Conservation (phyloP, 2,888 invertebrate species). For the Horisme vitalbata region DNA sequence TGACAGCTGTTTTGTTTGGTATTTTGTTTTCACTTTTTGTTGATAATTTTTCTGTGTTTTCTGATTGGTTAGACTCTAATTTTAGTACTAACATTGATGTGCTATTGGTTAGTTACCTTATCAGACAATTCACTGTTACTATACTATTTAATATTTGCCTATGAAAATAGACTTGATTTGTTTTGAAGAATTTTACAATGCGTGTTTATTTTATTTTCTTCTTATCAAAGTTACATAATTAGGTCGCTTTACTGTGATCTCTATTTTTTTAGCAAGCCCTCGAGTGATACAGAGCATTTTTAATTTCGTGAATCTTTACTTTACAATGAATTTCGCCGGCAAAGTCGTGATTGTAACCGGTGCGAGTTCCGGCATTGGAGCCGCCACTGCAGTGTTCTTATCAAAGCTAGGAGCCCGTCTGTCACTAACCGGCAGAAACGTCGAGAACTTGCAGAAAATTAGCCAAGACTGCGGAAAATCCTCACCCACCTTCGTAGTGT, state of each 20-base stretch:
- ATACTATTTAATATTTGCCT: too few species aligned
- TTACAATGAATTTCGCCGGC: slow-evolving; percentile 83
- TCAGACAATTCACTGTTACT: too few species aligned
- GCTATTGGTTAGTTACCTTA: too few species aligned
- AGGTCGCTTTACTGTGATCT: slow-evolving; percentile 15
- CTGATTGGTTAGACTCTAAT: too few species aligned
- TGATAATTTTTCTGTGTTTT: too few species aligned
- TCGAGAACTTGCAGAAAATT: slow-evolving; percentile 82
- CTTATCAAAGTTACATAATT: background rate
- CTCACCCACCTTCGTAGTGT: slow-evolving; percentile 80
- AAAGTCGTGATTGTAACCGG: slow-evolving; percentile 91
- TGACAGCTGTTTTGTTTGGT: slow-evolving; percentile 11
- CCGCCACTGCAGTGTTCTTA: slow-evolving; percentile 90
- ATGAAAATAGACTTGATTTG: too few species aligned
- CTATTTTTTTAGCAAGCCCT: background rate
- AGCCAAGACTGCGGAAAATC: slow-evolving; percentile 65
- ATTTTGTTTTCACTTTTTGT: too few species aligned
- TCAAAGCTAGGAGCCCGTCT: slow-evolving; percentile 89
- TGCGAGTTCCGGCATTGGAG: slow-evolving; percentile 93
- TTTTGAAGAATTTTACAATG: too few species aligned
- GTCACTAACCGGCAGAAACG: slow-evolving; percentile 87
- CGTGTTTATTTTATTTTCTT: too few species aligned
- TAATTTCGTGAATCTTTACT: background rate
- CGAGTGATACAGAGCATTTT: background rate
- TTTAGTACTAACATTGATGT: too few species aligned